Evolutionary conservation across 2,797 vertebrate species (phyloP).

Genomic region (Platyrinchus mystaceus): DNA sequence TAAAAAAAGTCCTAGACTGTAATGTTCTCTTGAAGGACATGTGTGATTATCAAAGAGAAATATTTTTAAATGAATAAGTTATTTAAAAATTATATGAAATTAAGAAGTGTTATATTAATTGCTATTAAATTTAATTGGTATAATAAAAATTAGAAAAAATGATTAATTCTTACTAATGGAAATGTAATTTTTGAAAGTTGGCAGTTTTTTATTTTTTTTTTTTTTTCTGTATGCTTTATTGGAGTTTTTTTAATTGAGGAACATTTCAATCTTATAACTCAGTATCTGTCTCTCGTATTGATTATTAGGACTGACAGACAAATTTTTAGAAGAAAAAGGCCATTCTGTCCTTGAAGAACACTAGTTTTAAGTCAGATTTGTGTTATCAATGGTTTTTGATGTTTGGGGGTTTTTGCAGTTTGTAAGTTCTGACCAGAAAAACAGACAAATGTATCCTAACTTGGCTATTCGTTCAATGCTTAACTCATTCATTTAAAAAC

Average conservation of each 20-base stretch:
- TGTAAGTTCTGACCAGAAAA: neutral
- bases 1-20: neutral
- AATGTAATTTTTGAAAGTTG: neutral
- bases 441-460: neutral
- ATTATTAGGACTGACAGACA: neutral
- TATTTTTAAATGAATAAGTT: neutral
- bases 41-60: neutral
- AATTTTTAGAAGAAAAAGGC: neutral
- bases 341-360: neutral
- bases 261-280: neutral
- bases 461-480: neutral
- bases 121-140: neutral
- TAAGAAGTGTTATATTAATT: neutral
- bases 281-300: neutral
- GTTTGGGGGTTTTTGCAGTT: accelerated
- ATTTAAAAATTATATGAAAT: neutral
- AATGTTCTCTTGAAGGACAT: neutral
- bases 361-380: neutral
- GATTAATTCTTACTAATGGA: neutral
- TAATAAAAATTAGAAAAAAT: neutral
- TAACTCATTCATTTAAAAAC: neutral
- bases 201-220: no score
- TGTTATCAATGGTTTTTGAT: neutral
- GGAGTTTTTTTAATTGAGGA: neutral
- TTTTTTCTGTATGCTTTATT: neutral